Base-by-base conservation (phyloP, 2,888 invertebrate species). In the Actias luna region DNA sequence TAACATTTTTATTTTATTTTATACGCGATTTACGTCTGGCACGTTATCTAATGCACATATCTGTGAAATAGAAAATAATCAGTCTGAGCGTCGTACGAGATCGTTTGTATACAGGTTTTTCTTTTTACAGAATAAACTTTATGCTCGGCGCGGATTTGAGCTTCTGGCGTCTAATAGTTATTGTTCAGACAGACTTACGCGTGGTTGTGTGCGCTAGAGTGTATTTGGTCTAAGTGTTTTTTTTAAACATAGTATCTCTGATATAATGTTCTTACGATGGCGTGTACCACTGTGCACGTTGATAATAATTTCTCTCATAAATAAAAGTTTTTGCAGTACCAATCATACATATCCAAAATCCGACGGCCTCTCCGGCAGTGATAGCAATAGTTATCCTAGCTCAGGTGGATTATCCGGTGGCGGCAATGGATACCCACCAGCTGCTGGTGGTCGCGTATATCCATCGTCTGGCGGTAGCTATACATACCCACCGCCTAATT, bases 201-300 rank as follows among this genome's bases (percentile, higher is more conserved):
- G 46, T 69, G 46, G 46, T 78, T 64, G 46, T 65, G 72, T 79
- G 82, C 82, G 82, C 77, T 72, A 64, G 79, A 80, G 78, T 75
- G 69, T 59, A 25, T 27, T 60, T 46, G 61, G 60, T 65, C 18
- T 22, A 7, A 22, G 46, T 46, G 22, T 46, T 46, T 18, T 22
- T 46, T 22, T 12, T 22, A 0, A 8, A 7, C 33, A 7, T 33
- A 61, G 60, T 66, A 61, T 62, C 64, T 69, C 63, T 70, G 63
- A 66, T 68, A 76, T 58, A 65, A 87, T 85, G 85, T 74, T 74
- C 65, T 69, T 73, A 39, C 69, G 72, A 36, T 76, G 76, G 71
- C 80, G 78, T 72, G 77, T 75, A 68, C 72, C 87, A 52, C 72
- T 87, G 64, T 84, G 81, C 69, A 79, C 80, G 60, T 65, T 84